These are phyloP conservation scores for Melipona bicolor DNA, from an alignment of 2,888 invertebrate genomes.

Conservation along the genomic window DNA sequence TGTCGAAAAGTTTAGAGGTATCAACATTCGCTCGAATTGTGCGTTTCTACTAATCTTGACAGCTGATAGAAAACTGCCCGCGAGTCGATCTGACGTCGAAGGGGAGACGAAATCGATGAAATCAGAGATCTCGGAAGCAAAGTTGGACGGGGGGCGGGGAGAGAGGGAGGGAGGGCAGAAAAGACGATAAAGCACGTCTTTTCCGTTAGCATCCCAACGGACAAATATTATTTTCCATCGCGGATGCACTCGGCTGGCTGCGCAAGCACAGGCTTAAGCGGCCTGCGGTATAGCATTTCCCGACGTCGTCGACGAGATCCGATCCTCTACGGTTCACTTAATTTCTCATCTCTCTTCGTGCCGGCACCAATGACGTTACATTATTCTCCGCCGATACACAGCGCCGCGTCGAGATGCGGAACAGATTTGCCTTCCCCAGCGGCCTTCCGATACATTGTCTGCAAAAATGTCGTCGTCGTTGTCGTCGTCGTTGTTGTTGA, in stretches of 20 bases:
- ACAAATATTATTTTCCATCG: constrained; percentile 74
- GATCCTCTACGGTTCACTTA: constrained; percentile 72
- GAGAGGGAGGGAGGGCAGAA: too few relatives aligned
- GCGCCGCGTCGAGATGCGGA: constrained; percentile 52
- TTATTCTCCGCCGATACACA: constrained; percentile 64
- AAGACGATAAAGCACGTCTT: constrained; percentile 62
- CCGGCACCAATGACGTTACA: constrained; percentile 60
- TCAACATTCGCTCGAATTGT: too few relatives aligned
- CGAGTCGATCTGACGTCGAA: too few relatives aligned
- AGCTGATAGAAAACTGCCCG: too few relatives aligned
- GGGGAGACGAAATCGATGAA: constrained; percentile 38
- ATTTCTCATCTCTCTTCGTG: constrained; percentile 70
- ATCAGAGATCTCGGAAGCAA: constrained; percentile 40
- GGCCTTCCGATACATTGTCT: constrained; percentile 32
- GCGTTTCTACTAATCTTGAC: too few relatives aligned
- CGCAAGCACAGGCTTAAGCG: constrained; percentile 67
- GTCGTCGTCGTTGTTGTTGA: neutral
- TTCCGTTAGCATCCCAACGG: constrained; percentile 57
- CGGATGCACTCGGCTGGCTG: constrained; percentile 65
- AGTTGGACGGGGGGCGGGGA: constrained; percentile 21
- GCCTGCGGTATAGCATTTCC: constrained; percentile 56
- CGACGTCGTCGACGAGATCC: constrained; percentile 47
- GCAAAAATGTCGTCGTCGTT: constrained; percentile 27
- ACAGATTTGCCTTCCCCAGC: constrained; percentile 62
- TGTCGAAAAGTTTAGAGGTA: too few relatives aligned